Base-by-base conservation (phyloP, 2,797 vertebrate genomes). In the Acrocephalus scirpaceus region DNA sequence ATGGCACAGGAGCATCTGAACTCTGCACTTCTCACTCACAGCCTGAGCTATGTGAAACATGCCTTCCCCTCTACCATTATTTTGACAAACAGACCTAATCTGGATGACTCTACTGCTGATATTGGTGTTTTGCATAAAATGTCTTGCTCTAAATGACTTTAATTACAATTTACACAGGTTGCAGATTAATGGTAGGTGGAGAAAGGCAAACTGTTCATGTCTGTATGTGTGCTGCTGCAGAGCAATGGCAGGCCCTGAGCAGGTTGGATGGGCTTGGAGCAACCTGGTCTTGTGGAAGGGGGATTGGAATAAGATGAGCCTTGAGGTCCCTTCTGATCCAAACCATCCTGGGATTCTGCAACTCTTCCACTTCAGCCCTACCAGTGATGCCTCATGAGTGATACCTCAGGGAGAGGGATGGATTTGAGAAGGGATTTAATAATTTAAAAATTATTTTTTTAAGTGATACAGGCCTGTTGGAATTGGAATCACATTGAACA, bases 101-200 rank as follows among this genome's bases (percentile, higher is more conserved):
- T 29, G 27, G n/a, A 16, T 77, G 89, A 60, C 47, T 90, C 32
- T 62, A 26, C 74, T 92, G 80, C 93, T 86, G 57, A 56, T 85
- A 48, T 44, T 90, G 84, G 57, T 90, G 71, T 87, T 96, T 96
- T 84, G 77, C 89, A 87, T 69, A 64, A 67, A 65, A 51, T 21
- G 47, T 65, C 44, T 65, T 29, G 56, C 69, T 94, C 75, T 91
- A 87, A 92, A 90, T 65, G 53, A 87, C 58, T 62, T 85, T 70
- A 82, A 91, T 73, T 87, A 30, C 60, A 73, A 36, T 20, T 67
- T 44, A 13, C 3, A 16, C 38, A 21, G 1, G 0, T 42, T 51
- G 29, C 67, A 82, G 74, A 74, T 66, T 71, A 51, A 74, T 20
- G 27, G 69, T 20, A 38, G 40, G 48, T 38, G 38, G 34, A 54